Percentiles rank a stretch among this genome's conserved stretches.
Conservation (phyloP, 2,113 vertebrate species). For the Anseranas semipalmata region DNA sequence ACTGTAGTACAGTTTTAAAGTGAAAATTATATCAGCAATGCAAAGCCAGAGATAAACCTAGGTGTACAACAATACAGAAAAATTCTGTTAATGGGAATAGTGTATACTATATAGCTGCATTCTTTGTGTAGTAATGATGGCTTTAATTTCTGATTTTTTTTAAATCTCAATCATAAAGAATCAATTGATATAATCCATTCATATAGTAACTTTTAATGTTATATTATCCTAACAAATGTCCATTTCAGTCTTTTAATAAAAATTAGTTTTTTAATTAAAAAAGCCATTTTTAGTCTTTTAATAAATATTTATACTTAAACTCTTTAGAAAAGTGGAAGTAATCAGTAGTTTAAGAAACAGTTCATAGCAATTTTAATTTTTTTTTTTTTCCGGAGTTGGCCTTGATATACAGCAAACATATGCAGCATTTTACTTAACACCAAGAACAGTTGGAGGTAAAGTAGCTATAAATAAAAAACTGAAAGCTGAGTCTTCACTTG, state of each 20-base stretch:
- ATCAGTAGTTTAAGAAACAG: neutral
- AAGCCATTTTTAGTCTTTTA: neutral
- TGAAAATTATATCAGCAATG: neutral
- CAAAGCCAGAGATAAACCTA: neutral
- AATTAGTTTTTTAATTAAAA: no score
- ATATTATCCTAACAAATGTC: neutral
- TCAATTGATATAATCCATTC: neutral
- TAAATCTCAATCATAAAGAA: neutral
- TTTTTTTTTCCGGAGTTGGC: conserved; percentile 81
- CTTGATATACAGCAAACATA: conserved; percentile 89
- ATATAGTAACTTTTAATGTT: neutral
- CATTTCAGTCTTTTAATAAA: neutral
- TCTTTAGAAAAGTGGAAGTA: neutral
- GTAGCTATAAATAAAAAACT: conserved; percentile 29
- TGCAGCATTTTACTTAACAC: conserved; percentile 81
- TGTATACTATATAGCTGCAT: neutral
- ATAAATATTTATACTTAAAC: neutral
- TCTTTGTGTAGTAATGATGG: neutral
- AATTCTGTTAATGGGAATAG: neutral
- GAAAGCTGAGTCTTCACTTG: conserved; percentile 48
- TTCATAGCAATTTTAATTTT: neutral
- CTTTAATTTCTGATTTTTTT: neutral
- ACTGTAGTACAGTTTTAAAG: neutral
- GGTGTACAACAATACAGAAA: neutral
- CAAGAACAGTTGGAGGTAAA: conserved; percentile 66